Percentiles rank a stretch among this genome's conserved stretches.
phyloP scores from a whole-genome alignment of 2,888 invertebrate genomes.

The Mythimna ferrago region DNA sequence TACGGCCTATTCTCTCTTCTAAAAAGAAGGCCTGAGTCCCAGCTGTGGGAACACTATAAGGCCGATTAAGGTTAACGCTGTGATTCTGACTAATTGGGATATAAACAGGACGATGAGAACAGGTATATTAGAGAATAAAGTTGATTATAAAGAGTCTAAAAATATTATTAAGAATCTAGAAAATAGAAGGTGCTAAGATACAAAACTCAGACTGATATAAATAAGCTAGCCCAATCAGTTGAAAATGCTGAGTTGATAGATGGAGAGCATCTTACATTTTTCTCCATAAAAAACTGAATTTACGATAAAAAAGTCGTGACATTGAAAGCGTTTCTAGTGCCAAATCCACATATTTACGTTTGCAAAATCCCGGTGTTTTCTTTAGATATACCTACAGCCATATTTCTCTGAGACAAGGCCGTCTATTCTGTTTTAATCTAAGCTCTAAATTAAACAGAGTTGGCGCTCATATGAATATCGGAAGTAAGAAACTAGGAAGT shows the following conservation, averaged over 20 bases:
- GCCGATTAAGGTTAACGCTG: background rate
- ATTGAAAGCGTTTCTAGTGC: constrained; percentile 23
- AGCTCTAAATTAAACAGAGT: constrained; percentile 15
- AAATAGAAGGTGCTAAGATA: background rate
- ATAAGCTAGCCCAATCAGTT: background rate
- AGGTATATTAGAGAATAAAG: too few species aligned
- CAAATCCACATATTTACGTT: constrained; percentile 3
- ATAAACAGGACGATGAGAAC: background rate
- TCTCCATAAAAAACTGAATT: background rate
- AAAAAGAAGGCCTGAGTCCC: too few species aligned
- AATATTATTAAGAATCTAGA: background rate
- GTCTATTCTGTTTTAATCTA: background rate
- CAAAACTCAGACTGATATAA: background rate
- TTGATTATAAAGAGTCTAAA: too few species aligned
- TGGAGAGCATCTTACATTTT: background rate
- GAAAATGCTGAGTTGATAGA: background rate
- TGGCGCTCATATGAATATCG: constrained; percentile 17
- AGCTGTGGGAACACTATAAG: too few species aligned
- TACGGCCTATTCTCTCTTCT: too few species aligned
- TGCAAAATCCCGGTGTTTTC: constrained; percentile 9
- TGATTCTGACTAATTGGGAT: background rate
- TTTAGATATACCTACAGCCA: background rate
- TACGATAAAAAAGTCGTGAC: background rate
- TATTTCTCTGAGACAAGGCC: constrained; percentile 26
- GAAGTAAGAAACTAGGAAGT: constrained; percentile 56